A percentile compares a stretch with the other conserved stretches of the same genome.
These are phyloP conservation scores for Uloborus diversus DNA, from an alignment of 1,140 invertebrate species.

Conservation along the genomic window DNA sequence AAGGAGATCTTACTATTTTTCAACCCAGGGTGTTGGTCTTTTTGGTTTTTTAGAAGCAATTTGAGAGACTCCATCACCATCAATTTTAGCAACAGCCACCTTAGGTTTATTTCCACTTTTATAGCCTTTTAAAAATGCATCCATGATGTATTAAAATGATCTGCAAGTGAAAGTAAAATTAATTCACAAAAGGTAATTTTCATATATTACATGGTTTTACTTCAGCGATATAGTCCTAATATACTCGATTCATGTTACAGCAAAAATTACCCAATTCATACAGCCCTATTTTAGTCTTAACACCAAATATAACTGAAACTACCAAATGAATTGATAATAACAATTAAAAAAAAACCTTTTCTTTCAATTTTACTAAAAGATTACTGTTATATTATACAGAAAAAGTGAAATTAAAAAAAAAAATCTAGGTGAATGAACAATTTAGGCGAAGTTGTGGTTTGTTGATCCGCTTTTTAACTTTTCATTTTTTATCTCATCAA, in stretches of 20 bases:
- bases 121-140: conserved; percentile 41
- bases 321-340: too few species aligned
- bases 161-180: not conserved
- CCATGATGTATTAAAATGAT: conserved; percentile 6
- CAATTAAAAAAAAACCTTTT: too few species aligned
- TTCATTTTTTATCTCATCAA: too few species aligned
- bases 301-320: not conserved
- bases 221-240: not conserved
- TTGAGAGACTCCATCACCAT: not conserved
- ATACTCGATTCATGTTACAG: not conserved
- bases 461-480: too few species aligned
- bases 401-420: too few species aligned
- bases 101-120: conserved; percentile 9
- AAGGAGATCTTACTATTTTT: conserved; percentile 86
- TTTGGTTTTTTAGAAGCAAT: conserved; percentile 36
- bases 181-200: not conserved
- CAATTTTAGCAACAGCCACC: not conserved
- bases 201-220: not conserved
- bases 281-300: too few species aligned
- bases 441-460: too few species aligned
- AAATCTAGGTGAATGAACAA: too few species aligned
- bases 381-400: too few species aligned
- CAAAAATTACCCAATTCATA: not conserved
- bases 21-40: conserved; percentile 80
- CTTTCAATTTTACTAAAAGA: too few species aligned